Base-by-base conservation (phyloP, 2,113 vertebrate species). In the Neopipo cinnamomea region DNA sequence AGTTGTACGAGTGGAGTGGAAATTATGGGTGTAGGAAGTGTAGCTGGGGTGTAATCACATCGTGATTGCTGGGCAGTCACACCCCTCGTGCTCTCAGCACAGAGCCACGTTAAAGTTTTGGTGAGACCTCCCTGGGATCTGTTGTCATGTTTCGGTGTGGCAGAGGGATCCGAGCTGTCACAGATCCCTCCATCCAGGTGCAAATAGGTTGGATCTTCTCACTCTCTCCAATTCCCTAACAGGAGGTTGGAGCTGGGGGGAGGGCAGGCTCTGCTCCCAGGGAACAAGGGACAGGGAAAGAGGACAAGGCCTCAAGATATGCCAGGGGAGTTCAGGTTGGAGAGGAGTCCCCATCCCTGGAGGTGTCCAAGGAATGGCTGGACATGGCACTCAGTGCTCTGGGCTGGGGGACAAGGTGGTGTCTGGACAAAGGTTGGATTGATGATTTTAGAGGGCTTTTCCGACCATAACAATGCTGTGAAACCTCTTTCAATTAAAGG, bases 1-100 rank as follows among this genome's bases (percentile, higher is more conserved):
- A 88, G 55, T 33, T 39, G 46, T 42, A 8, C 0, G 53, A 89
- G 55, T 1, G 31, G 11, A 18, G 68, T 9, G 62, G 89, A 93
- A 95, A 96, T 95, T 86, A 66, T 23, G 63, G 92, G 96, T 91
- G 73, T 91, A 79, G 82, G 12, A 61, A 72, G 53, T 9, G 0
- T 17, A 35, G 52, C 61, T 56, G 5, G 19, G 6, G 9, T 50
- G 56, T 39, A 86, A 63, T 75, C 72, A 24, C 8, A 13, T 42
- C 13, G 0, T 1, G 8, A 2, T 15, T 13, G 41, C 91, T 33
- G 46, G 47, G 53, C 91, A 90, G 67, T 90, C 80, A 67, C 56
- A n/a, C 8, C 47, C 39, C 25, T 27, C 4, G 1, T 47, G 79
- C 62, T 56, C 33, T 11, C 63, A 23, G 82, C 6, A 3, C 12